These are phyloP conservation scores for Synergus gifuensis DNA, from an alignment of 2,888 invertebrate species.

Conservation along the genomic window DNA sequence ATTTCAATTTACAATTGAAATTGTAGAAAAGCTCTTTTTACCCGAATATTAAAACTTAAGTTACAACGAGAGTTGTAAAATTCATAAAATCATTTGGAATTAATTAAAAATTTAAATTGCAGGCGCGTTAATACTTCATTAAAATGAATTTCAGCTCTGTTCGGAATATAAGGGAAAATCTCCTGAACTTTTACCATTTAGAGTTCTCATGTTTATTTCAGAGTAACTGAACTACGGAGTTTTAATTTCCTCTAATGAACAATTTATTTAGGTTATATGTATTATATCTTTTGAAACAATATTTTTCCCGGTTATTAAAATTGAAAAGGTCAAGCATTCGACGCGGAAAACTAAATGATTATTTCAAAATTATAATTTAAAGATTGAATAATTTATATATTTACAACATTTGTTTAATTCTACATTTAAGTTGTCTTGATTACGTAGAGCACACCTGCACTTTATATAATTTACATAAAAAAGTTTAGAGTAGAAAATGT, in stretches of 20 bases:
- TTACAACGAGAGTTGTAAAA: background rate
- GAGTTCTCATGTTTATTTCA: conserved; percentile 3
- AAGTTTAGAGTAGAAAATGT: background rate
- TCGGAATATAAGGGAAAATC: background rate
- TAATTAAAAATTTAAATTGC: background rate
- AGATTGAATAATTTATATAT: no score
- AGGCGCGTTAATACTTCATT: background rate
- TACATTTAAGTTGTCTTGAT: no score
- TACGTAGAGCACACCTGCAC: no score
- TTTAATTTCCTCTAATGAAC: background rate
- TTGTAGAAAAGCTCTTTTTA: background rate
- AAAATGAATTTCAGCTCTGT: background rate
- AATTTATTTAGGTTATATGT: no score
- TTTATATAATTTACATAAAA: background rate
- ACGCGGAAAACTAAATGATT: no score
- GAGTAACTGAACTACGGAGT: no score
- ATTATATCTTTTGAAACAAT: no score
- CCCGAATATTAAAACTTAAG: background rate
- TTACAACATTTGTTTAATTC: no score
- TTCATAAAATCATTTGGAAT: background rate
- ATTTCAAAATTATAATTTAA: no score
- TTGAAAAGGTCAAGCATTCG: no score
- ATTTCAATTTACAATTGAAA: background rate
- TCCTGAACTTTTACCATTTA: background rate
- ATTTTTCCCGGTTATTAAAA: no score